These are phyloP conservation scores for Thymelicus sylvestris DNA, from an alignment of 2,888 invertebrate genomes.

Conservation along the genomic window DNA sequence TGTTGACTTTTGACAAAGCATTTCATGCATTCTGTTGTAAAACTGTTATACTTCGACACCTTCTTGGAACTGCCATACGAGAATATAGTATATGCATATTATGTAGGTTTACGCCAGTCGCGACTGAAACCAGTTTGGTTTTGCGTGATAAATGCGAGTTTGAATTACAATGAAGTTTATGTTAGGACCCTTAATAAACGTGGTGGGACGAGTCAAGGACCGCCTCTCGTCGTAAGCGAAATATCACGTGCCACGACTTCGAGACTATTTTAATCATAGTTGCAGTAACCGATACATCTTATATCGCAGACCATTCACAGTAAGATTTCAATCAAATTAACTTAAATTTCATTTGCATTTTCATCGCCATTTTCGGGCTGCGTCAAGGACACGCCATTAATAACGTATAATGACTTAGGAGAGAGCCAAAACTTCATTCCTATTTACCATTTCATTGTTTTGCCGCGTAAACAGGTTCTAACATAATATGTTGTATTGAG, in stretches of 20 bases:
- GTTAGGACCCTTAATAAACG: slow-evolving; percentile 15
- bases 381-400: no score
- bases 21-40: slow-evolving; percentile 11
- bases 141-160: slow-evolving; percentile 34
- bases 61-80: slow-evolving; percentile 41
- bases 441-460: no score
- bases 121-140: slow-evolving; percentile 42
- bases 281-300: slow-evolving; percentile 39
- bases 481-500: no score
- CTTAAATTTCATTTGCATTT: slow-evolving; percentile 2
- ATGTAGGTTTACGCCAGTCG: neutral
- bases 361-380: neutral
- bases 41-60: slow-evolving; percentile 22
- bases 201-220: slow-evolving; percentile 31
- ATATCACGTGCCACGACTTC: slow-evolving; percentile 15
- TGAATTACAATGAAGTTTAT: slow-evolving; percentile 39
- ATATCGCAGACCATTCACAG: slow-evolving; percentile 28
- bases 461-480: no score
- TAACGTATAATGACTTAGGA: no score
- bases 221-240: slow-evolving; percentile 16
- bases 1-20: slow-evolving; percentile 20
- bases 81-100: slow-evolving; percentile 5
- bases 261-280: slow-evolving; percentile 37
- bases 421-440: no score
- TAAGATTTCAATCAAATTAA: slow-evolving; percentile 17